These are phyloP conservation scores for Pseudeuparius sepicola DNA, from an alignment of 2,888 invertebrate species.

Conservation along the genomic window DNA sequence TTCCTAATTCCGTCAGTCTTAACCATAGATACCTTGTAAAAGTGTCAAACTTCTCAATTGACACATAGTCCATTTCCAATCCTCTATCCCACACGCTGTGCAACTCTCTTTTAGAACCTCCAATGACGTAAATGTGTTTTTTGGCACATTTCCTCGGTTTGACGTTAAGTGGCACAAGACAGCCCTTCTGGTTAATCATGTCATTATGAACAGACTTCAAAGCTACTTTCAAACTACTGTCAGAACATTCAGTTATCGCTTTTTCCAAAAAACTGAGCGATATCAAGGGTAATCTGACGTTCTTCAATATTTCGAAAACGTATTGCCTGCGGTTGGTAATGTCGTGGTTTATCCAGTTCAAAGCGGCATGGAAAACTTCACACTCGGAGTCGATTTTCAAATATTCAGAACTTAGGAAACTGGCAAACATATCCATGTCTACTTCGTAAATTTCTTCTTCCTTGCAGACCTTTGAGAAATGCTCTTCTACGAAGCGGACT, in stretches of 20 bases:
- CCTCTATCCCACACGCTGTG: slow-evolving; percentile 61
- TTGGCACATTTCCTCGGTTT: slow-evolving; percentile 78
- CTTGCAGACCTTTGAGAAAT: slow-evolving; percentile 70
- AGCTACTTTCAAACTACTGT: slow-evolving; percentile 57
- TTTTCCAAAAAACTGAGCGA: slow-evolving; percentile 65
- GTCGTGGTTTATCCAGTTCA: slow-evolving; percentile 81
- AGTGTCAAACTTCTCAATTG: slow-evolving; percentile 75
- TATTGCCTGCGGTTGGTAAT: slow-evolving; percentile 65
- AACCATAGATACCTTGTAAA: slow-evolving; percentile 48
- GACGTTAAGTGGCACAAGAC: slow-evolving; percentile 63
- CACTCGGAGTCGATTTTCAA: slow-evolving; percentile 81
- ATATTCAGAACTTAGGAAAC: slow-evolving; percentile 74
- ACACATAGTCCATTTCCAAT: slow-evolving; percentile 68
- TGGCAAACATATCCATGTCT: slow-evolving; percentile 65
- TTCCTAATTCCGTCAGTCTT: too few species aligned
- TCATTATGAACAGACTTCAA: slow-evolving; percentile 71
- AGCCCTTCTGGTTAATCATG: slow-evolving; percentile 64
- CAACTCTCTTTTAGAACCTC: slow-evolving; percentile 76
- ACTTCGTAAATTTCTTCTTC: slow-evolving; percentile 82
- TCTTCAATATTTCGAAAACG: slow-evolving; percentile 76
- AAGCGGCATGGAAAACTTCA: slow-evolving; percentile 79
- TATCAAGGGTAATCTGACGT: slow-evolving; percentile 75
- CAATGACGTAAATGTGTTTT: slow-evolving; percentile 79
- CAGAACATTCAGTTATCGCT: slow-evolving; percentile 65
- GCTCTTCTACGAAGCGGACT: slow-evolving; percentile 69